Base-by-base conservation (phyloP, 2,888 invertebrate species). In the Ethmia dodecea region DNA sequence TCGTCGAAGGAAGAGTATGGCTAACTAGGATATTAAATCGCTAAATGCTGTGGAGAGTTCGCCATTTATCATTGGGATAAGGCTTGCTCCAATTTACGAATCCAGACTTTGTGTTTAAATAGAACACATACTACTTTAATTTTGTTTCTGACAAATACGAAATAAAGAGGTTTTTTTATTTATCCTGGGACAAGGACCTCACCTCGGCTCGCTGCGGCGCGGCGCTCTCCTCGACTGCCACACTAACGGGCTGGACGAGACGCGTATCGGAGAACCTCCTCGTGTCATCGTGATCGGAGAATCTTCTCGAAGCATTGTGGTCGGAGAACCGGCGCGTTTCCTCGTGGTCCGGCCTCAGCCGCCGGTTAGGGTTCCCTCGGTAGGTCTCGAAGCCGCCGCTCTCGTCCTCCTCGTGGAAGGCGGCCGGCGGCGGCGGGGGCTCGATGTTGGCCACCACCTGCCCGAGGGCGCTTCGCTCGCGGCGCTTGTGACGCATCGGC, bases 371-470 rank as follows among this genome's bases (percentile, higher is more conserved):
- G 60, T 80, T 77, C 26, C 70, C 72, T 41, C 79, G 73, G 64
- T 84, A 86, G 0, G 71, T 70, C 61, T 86, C 86, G 67, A 86
- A 86, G 43, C 86, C 86, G 31, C 86, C 86, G 56, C 86, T 86
- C 61, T 87, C 86, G 62, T 87, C 86, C 63, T 73, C 80, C 52
- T 86, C 86, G 67, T 81, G 83, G 66, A 75, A 79, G 32, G 58
- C 67, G 31, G 73, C 79, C 33, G 74, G 74, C 41, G 70, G 65
- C 47, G 79, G 77, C 45, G 63, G 65, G 35, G 79, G 79, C 60
- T 92, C 92, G 45, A 91, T 90, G 66, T 90, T 91, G 25, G 92
- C 91, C 8, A 91, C 88, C 38, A 89, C 88, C 34, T 73, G 73
- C 0, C 90, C 60, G 74, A 90, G 70, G 78, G 88, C 52, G 43